A percentile compares a stretch with the other conserved stretches of the same genome.
Conservation (phyloP, 2,797 vertebrate species). For the Mormyrus proboscirostris region DNA sequence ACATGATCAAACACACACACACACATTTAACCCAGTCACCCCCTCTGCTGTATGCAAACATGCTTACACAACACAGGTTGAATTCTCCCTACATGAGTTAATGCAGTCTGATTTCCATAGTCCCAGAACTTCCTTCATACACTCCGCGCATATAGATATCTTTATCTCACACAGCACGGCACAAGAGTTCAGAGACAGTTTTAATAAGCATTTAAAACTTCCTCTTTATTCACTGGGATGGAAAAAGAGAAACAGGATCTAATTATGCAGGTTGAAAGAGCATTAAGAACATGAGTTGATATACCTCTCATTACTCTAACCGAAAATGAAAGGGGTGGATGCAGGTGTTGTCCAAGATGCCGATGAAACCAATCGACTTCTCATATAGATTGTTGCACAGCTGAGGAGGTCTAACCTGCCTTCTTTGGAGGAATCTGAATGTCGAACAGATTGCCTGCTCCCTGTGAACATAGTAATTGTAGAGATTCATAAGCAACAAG, state of each 20-base stretch:
- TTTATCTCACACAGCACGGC: not conserved
- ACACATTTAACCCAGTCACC: not conserved
- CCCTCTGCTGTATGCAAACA: not conserved
- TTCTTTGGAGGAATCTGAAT: not conserved
- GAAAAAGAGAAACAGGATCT: not conserved
- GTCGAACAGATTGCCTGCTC: not conserved
- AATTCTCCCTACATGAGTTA: not conserved
- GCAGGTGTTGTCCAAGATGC: not conserved
- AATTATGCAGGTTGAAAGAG: conserved; percentile 1
- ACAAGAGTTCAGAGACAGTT: not conserved
- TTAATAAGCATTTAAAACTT: not conserved
- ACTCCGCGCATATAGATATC: not conserved
- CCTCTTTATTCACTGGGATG: not conserved
- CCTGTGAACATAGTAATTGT: conserved; percentile 6
- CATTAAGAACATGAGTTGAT: not conserved
- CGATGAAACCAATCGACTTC: not conserved
- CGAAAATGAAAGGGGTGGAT: not conserved
- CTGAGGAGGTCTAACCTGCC: not conserved
- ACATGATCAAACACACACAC: not conserved
- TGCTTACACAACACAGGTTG: not conserved
- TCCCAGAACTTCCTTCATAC: not conserved
- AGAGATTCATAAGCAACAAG: conserved; percentile 3
- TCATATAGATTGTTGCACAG: not conserved
- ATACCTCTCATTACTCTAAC: not conserved
- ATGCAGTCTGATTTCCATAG: not conserved